Base-by-base conservation (phyloP, 1,140 invertebrate genomes). In the Macrocentrus cingulum region DNA sequence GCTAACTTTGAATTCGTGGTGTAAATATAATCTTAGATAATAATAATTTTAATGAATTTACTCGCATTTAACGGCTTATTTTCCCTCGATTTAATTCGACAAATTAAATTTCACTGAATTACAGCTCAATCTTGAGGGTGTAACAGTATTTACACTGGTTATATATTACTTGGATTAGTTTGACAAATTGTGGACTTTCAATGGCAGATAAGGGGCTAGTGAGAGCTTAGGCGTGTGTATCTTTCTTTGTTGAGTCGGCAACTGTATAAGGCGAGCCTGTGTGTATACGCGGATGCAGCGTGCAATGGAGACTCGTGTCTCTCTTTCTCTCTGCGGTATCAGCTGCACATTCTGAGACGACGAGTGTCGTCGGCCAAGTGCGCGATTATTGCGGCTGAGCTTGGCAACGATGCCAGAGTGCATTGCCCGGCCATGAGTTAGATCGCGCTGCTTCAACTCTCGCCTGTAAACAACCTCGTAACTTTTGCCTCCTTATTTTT, bases 371-470 rank as follows among this genome's bases (percentile, higher is more conserved):
- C 51, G 56, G 56, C 54, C 56, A 42, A 57, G 55, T 57, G 55
- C 53, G 42, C 60, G 48, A 56, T 61, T 49, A 49, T 41, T 46
- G 50, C 36, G 53, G 54, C 42, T 50, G 48, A 62, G 56, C 60
- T 58, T 62, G 56, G 63, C 62, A 59, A 61, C 60, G 59, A 34
- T 57, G 55, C 55, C 52, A 61, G 72, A 59, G 72, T 70, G 72
- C 70, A 72, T 70, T 69, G 70, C 63, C 67, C 70, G 72, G 60
- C 72, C 72, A 71, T 74, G 72, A 71, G 72, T 74, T 74, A 74
- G 70, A 72, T 72, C 69, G 70, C n/a, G n/a, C n/a, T n/a, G n/a
- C 62, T 69, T 68, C 63, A 66, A 71, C 66, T 64, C 62, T 67
- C 65, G 68, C 59, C 62, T 67, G 72, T 72, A 71, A 72, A 74